Conservation (phyloP, 2,797 vertebrate species). For the Cephalopachus bancanus region DNA sequence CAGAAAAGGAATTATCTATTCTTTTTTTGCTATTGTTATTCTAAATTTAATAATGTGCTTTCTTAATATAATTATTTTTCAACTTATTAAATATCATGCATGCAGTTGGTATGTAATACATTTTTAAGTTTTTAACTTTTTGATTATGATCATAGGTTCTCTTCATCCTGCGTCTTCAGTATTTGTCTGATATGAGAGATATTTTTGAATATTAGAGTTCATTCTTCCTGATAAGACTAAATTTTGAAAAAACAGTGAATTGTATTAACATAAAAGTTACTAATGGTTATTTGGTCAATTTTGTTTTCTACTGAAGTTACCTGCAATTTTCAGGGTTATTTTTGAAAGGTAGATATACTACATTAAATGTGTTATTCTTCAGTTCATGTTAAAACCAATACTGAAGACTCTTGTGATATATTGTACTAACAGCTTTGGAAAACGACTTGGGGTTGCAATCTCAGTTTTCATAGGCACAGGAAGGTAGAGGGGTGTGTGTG, state of each 20-base stretch:
- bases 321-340: background rate
- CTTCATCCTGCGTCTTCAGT: background rate
- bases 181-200: background rate
- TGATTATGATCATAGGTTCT: slow-evolving; percentile 22
- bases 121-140: slow-evolving; percentile 41
- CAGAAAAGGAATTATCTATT: slow-evolving; percentile 28
- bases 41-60: background rate
- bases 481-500: too few relatives aligned
- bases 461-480: background rate
- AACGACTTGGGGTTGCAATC: background rate
- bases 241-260: slow-evolving; percentile 21
- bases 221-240: slow-evolving; percentile 33
- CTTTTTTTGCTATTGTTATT: background rate
- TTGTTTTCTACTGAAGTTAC: slow-evolving; percentile 13
- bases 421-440: slow-evolving; percentile 4
- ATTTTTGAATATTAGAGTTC: slow-evolving; percentile 45
- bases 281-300: slow-evolving; percentile 11
- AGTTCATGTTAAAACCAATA: background rate
- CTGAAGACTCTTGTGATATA: background rate
- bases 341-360: background rate
- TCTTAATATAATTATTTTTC: background rate
- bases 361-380: slow-evolving; percentile 46
- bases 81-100: background rate
- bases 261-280: background rate
- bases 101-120: background rate